Evolutionary conservation across 2,888 invertebrate species (phyloP), one percentile per base, ranked within the genome.

Genomic region (Tetropium fuscum): DNA sequence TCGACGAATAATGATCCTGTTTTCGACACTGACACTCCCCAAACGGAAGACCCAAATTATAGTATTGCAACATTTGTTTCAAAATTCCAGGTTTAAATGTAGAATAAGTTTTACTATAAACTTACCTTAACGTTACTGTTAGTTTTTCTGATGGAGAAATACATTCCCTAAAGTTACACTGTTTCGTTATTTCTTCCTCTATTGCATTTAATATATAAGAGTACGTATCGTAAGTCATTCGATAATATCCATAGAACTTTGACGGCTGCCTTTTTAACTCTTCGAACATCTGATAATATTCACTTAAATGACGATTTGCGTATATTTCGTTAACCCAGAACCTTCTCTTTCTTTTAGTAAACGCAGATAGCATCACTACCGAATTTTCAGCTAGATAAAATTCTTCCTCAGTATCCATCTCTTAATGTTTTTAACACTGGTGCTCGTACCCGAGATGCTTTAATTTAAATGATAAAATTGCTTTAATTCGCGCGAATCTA

Each of bases 91-190:
- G 34, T 30, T 19, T 18, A 30, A 34, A 19, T 18, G 32, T 10
- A 32, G 18, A 32, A 32, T 48, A 13, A 48, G 34, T 4, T 53
- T 41, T 43, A 36, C 16, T 40, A 15, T 53, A n/a, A n/a, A 53
- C 53, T 53, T 53, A 53, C 41, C 51, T 53, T 53, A 53, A 53
- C 11, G 41, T 53, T 43, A 53, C 22, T 43, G 43, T 43, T 43
- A 43, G 8, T 19, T 43, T 43, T 43, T 43, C 43, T 2, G 43
- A 43, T 25, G 43, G 22, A 43, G 43, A 43, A 43, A 43, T 43
- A 43, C 43, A 43, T 19, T 43, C 19, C 10, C 20, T 43, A 20
- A 43, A 43, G 22, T 43, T 43, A 43, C 43, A 43, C 8, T 43
- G 43, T 43, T 43, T 43, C 22, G 19, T 43, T 43, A 20, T 43